Evolutionary conservation across 2,797 vertebrate species (phyloP).

Genomic region (Gouania willdenowi): DNA sequence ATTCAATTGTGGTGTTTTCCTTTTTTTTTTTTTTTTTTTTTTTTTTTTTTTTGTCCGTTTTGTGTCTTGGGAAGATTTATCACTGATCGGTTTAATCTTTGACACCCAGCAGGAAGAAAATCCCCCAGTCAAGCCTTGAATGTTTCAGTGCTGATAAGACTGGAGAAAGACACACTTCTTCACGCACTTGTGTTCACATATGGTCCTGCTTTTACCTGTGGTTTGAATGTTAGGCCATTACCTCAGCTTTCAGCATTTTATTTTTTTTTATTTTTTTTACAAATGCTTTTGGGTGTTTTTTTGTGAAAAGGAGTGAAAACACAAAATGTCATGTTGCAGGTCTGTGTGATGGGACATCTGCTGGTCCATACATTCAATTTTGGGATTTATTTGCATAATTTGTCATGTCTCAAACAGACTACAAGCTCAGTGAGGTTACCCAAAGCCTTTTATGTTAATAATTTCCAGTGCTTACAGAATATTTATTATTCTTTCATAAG

Average conservation of each 20-base stretch:
- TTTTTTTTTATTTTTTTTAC: conserved; percentile 51
- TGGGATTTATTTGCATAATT: too few relatives aligned
- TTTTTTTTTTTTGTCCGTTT: neutral
- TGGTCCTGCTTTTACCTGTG: conserved; percentile 66
- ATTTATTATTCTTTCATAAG: too few relatives aligned
- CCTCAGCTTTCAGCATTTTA: conserved; percentile 52
- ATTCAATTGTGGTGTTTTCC: neutral
- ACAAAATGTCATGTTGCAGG: neutral
- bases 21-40: too few relatives aligned
- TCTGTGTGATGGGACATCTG: neutral
- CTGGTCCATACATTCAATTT: neutral
- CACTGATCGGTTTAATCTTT: conserved; percentile 25
- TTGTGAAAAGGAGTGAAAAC: neutral
- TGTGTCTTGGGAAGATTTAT: conserved; percentile 10
- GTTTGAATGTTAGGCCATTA: conserved; percentile 55
- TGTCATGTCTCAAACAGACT: neutral
- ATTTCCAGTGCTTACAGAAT: too few relatives aligned
- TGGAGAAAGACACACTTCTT: conserved; percentile 25
- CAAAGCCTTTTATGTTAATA: too few relatives aligned
- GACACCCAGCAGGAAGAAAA: conserved; percentile 2
- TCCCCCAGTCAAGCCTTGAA: conserved; percentile 1
- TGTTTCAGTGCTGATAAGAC: conserved; percentile 38
- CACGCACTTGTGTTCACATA: conserved; percentile 54
- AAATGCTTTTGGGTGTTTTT: conserved; percentile 36
- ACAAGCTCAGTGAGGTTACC: neutral